A percentile compares a stretch with the other conserved stretches of the same genome.
These are phyloP conservation scores for Drosophila oshimai DNA, from an alignment of 1,140 invertebrate species.

Conservation along the genomic window DNA sequence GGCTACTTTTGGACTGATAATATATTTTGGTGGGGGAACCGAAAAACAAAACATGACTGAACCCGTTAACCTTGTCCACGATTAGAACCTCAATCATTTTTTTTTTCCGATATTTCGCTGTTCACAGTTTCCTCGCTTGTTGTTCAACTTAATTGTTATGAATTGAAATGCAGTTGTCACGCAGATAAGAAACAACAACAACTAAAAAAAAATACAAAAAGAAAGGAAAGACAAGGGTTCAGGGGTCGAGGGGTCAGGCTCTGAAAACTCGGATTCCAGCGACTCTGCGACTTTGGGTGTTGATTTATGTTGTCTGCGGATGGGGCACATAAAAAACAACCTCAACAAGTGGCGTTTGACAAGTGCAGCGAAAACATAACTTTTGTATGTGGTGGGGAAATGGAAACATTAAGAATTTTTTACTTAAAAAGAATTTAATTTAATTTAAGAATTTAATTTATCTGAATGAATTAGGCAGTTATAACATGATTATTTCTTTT, in stretches of 20 bases:
- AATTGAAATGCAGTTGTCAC: constrained; percentile 73
- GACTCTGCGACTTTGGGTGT: constrained; percentile 44
- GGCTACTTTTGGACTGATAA: constrained; percentile 11
- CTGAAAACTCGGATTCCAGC: constrained; percentile 1
- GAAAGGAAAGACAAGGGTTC: constrained; percentile 20
- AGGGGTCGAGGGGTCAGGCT: constrained; percentile 13
- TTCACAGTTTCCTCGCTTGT: constrained; percentile 19
- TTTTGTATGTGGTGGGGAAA: not conserved
- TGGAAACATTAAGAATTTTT: not conserved
- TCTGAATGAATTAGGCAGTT: no score
- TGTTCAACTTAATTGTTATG: constrained; percentile 72
- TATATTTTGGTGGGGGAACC: not conserved
- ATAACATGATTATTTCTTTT: no score
- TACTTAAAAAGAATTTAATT: no score
- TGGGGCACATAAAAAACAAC: not conserved
- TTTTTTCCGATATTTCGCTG: not conserved
- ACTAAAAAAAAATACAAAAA: no score
- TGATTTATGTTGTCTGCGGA: constrained; percentile 53
- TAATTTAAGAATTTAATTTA: no score
- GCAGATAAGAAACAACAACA: no score
- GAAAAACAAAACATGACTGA: constrained; percentile 14
- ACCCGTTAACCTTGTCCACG: constrained; percentile 26
- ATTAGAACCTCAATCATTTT: constrained; percentile 12
- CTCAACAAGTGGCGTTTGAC: not conserved
- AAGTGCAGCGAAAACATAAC: constrained; percentile 7